These are phyloP conservation scores for Drosophila buzzatii DNA, from an alignment of 2,888 invertebrate species.

Conservation along the genomic window DNA sequence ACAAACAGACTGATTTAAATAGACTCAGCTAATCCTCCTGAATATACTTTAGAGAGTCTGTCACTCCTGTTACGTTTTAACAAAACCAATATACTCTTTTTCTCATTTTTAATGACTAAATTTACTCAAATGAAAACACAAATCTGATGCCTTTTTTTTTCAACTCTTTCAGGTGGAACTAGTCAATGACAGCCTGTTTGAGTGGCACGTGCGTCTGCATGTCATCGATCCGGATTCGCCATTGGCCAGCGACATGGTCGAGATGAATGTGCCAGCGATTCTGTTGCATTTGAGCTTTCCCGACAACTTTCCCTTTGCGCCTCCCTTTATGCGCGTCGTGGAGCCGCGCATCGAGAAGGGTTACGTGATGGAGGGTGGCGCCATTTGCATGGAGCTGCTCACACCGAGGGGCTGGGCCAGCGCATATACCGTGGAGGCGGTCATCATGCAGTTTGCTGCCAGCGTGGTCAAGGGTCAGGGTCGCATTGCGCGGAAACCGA, in stretches of 20 bases:
- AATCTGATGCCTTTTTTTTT: not conserved
- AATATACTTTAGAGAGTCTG: too few species aligned
- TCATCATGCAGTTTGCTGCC: conserved; percentile 95
- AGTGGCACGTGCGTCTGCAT: conserved; percentile 94
- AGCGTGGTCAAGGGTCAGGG: conserved; percentile 95
- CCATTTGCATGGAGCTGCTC: conserved; percentile 94
- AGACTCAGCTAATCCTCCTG: too few species aligned
- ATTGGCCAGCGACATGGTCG: conserved; percentile 92
- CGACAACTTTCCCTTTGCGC: conserved; percentile 95
- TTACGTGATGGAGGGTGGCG: conserved; percentile 96
- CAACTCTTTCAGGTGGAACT: conserved; percentile 88
- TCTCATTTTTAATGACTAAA: too few species aligned
- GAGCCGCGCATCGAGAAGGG: conserved; percentile 93
- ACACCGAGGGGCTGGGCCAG: conserved; percentile 94
- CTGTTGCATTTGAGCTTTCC: conserved; percentile 93
- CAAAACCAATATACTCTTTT: too few species aligned
- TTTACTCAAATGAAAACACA: not conserved
- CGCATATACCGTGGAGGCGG: conserved; percentile 88
- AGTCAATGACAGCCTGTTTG: conserved; percentile 94
- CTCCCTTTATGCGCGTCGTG: conserved; percentile 93
- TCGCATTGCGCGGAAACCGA: conserved; percentile 91
- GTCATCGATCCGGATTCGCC: conserved; percentile 94
- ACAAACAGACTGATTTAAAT: too few species aligned
- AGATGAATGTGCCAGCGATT: conserved; percentile 90
- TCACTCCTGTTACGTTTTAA: too few species aligned